These are phyloP conservation scores for Mizuhopecten yessoensis DNA, from an alignment of 1,140 invertebrate genomes.

Conservation along the genomic window DNA sequence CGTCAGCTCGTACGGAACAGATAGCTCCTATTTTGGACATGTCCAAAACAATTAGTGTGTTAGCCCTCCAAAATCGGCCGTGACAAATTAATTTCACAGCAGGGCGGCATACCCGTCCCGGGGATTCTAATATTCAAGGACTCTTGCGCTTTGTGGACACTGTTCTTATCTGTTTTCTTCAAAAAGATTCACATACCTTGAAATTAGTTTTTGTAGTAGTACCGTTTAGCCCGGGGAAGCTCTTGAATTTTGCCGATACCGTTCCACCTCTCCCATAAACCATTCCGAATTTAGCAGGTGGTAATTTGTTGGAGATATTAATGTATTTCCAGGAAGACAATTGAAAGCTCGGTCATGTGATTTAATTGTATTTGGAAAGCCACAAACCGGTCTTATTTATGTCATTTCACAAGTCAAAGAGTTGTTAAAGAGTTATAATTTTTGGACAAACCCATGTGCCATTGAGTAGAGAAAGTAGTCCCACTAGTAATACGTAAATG, in stretches of 20 bases:
- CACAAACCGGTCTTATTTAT: no score
- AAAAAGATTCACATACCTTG: background rate
- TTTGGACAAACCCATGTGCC: no score
- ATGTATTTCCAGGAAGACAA: no score
- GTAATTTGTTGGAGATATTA: no score
- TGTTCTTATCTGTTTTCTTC: background rate
- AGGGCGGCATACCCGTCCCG: background rate
- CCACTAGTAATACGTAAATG: no score
- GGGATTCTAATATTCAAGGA: background rate
- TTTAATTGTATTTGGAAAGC: no score
- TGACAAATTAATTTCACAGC: background rate
- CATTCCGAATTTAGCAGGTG: background rate
- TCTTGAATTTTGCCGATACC: background rate
- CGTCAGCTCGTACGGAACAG: background rate
- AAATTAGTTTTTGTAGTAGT: no score
- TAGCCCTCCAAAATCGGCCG: background rate
- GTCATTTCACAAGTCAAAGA: no score
- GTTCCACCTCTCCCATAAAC: background rate
- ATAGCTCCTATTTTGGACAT: background rate
- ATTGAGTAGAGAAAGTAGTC: no score
- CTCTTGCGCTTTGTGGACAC: background rate
- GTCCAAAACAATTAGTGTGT: constrained; percentile 15
- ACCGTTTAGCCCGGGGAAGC: background rate
- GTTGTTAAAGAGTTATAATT: no score
- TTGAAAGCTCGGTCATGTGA: no score